A percentile compares a stretch with the other conserved stretches of the same genome.
phyloP scores from a whole-genome alignment of 2,888 invertebrate species.

The Nephrotoma flavescens region DNA sequence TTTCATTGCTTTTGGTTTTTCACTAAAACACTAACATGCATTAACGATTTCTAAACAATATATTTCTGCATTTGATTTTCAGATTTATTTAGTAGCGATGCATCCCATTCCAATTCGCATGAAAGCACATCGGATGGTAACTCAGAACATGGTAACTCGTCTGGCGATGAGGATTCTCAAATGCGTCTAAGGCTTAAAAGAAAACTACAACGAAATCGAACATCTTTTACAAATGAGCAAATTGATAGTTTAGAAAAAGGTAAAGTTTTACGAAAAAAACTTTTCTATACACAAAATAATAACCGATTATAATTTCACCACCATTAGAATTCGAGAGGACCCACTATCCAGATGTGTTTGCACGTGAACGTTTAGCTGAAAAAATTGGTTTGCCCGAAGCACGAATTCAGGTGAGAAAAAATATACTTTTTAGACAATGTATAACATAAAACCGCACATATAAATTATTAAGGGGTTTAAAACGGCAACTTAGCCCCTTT shows the following conservation, averaged over 20 bases:
- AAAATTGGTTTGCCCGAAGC: slow-evolving; percentile 98
- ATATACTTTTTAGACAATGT: background rate
- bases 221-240: slow-evolving; percentile 97
- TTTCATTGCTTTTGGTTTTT: no score
- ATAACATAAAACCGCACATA: background rate
- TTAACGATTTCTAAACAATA: no score
- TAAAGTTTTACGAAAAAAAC: slow-evolving; percentile 25
- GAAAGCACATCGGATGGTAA: slow-evolving; percentile 76
- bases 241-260: slow-evolving; percentile 98
- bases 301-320: background rate
- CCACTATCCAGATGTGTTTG: slow-evolving; percentile 95
- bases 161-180: slow-evolving; percentile 82
- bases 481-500: background rate
- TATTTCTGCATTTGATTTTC: slow-evolving; percentile 11
- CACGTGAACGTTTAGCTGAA: slow-evolving; percentile 86
- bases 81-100: slow-evolving; percentile 45
- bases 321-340: slow-evolving; percentile 87
- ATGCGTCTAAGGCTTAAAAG: slow-evolving; percentile 85
- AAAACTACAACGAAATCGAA: slow-evolving; percentile 92
- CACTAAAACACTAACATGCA: no score
- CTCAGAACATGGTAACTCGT: slow-evolving; percentile 72
- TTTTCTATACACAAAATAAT: no score
- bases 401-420: slow-evolving; percentile 80
- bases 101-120: slow-evolving; percentile 39
- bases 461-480: background rate